These are phyloP conservation scores for Anthopleura xanthogrammica DNA, from an alignment of 92 coral and sea anemone genomes.

Conservation along the genomic window DNA sequence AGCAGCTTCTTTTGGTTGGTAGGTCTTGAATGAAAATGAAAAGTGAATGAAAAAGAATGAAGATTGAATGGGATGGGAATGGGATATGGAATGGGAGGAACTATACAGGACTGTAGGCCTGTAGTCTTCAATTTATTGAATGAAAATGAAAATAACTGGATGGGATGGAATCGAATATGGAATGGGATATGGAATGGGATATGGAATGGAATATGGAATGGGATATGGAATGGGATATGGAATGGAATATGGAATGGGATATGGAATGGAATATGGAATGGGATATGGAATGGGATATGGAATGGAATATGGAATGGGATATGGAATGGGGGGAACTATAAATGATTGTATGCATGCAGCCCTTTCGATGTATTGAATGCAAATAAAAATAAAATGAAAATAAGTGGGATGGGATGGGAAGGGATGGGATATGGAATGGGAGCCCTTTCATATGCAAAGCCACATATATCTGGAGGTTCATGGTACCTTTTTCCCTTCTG, in stretches of 20 bases:
- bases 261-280: background rate
- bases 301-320: too few species aligned
- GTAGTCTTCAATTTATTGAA: background rate
- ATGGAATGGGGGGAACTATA: background rate
- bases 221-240: too few species aligned
- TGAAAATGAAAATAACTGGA: background rate
- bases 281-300: too few species aligned
- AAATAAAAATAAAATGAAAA: too few species aligned
- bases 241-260: background rate
- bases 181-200: too few species aligned
- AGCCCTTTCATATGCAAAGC: too few species aligned
- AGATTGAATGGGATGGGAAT: background rate
- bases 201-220: too few species aligned
- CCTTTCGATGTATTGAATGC: background rate
- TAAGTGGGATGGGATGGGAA: too few species aligned
- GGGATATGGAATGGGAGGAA: background rate
- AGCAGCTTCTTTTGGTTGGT: slow-evolving; percentile 68
- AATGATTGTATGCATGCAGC: background rate
- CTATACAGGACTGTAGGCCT: background rate
- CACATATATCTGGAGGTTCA: too few species aligned
- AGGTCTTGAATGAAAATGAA: slow-evolving; percentile 45
- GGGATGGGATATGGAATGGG: too few species aligned
- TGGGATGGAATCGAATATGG: background rate
- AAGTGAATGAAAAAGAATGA: background rate
- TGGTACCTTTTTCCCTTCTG: slow-evolving; percentile 67